Percentiles rank a stretch among this genome's conserved stretches.
phyloP scores from a whole-genome alignment of 1,140 invertebrate genomes.

The Dicyema japonicum region DNA sequence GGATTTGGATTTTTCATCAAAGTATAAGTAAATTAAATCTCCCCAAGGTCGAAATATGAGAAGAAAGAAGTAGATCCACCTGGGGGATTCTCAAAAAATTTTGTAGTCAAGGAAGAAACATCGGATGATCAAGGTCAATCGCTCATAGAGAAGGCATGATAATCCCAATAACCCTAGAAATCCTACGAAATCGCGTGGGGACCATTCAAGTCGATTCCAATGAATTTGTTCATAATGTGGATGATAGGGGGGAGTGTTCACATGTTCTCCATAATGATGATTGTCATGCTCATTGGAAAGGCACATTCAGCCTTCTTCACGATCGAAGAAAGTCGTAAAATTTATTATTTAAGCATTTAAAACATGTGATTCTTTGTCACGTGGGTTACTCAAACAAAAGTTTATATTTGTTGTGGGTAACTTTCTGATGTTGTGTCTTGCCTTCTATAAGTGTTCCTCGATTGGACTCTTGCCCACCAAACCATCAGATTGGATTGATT shows the following conservation, averaged over 20 bases:
- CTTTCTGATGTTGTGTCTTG: constrained; percentile 54
- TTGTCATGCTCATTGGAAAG: constrained; percentile 82
- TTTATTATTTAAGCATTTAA: constrained; percentile 5
- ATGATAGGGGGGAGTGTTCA: constrained; percentile 96
- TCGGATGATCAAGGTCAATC: no score
- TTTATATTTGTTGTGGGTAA: constrained; percentile 76
- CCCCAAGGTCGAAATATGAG: no score
- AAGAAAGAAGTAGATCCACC: no score
- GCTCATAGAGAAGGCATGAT: no score
- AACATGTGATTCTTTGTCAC: not conserved
- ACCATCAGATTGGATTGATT: constrained; percentile 61
- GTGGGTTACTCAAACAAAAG: not conserved
- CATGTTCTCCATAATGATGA: constrained; percentile 99
- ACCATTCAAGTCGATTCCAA: constrained; percentile 62
- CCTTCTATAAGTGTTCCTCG: constrained; percentile 84
- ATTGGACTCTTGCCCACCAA: constrained; percentile 89
- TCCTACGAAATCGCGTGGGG: constrained; percentile 83
- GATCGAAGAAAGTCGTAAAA: constrained; percentile 44
- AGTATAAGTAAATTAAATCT: no score
- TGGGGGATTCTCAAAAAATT: no score
- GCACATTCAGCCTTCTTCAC: constrained; percentile 65
- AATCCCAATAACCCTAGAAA: no score
- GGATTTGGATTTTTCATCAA: no score
- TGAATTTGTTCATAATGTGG: constrained; percentile 98
- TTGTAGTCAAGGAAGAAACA: no score